Conservation (phyloP, 2,888 invertebrate genomes). For the Apamea crenata region DNA sequence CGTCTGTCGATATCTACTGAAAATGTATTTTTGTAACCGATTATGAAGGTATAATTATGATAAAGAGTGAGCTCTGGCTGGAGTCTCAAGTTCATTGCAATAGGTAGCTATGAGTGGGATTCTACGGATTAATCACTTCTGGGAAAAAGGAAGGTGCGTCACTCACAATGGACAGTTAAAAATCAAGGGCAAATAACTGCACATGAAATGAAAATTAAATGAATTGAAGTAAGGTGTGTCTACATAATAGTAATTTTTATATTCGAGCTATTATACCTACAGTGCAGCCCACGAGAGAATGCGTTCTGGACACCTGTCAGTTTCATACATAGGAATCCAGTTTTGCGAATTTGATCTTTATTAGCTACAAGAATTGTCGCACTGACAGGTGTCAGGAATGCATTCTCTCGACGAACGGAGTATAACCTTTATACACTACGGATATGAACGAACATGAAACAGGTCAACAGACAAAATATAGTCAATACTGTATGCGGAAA, state of each 20-base stretch:
- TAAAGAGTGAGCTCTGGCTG: background rate
- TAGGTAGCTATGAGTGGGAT: background rate
- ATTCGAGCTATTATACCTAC: background rate
- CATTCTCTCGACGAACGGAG: background rate
- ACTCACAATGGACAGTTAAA: slow-evolving; percentile 4
- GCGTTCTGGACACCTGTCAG: background rate
- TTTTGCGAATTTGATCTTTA: background rate
- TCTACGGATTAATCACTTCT: background rate
- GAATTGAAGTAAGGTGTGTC: background rate
- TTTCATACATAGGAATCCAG: background rate
- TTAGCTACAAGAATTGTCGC: background rate
- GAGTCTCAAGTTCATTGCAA: background rate
- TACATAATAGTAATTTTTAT: background rate
- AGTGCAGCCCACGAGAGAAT: too few relatives aligned
- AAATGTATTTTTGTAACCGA: slow-evolving; percentile 10
- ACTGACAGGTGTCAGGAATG: too few relatives aligned
- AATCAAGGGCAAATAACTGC: too few relatives aligned
- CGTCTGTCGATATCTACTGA: slow-evolving; percentile 12
- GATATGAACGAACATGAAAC: background rate
- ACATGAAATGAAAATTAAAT: slow-evolving; percentile 10
- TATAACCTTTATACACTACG: slow-evolving; percentile 22
- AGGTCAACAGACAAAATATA: slow-evolving; percentile 23
- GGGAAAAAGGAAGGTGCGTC: background rate
- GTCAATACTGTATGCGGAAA: slow-evolving; percentile 25
- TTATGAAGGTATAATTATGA: background rate